Conservation (phyloP, 2,113 vertebrate species). For the Solenodon paradoxus region DNA sequence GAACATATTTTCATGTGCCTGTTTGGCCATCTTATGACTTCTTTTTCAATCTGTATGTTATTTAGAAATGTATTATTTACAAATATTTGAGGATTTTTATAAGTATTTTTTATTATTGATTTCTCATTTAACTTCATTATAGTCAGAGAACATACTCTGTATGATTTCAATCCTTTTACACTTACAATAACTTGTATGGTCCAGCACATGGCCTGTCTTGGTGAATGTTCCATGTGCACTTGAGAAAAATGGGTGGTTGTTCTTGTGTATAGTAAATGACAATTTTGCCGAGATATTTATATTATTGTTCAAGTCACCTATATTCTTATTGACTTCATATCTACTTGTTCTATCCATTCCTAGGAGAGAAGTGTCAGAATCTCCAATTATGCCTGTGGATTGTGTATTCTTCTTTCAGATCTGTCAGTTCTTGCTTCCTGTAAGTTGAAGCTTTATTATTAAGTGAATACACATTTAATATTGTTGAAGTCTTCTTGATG, state of each 20-base stretch:
- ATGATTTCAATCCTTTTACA: not conserved
- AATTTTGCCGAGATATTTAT: not conserved
- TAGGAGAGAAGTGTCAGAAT: not conserved
- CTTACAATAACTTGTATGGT: not conserved
- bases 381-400: not conserved
- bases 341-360: not conserved
- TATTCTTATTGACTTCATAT: not conserved
- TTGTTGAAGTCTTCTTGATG: not conserved
- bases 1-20: too few relatives aligned
- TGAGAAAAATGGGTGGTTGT: too few relatives aligned
- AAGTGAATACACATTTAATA: too few relatives aligned
- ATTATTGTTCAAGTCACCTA: not conserved
- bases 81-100: not conserved
- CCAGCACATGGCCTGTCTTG: too few relatives aligned
- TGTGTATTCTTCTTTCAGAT: too few relatives aligned
- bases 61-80: not conserved
- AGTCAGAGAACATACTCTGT: not conserved
- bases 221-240: too few relatives aligned
- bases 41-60: too few relatives aligned
- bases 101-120: not conserved
- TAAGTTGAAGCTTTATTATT: too few relatives aligned
- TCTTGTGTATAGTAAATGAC: not conserved
- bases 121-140: not conserved
- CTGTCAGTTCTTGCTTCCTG: too few relatives aligned
- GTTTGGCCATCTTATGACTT: too few relatives aligned